Percentiles rank a stretch among this genome's conserved stretches.
phyloP scores from a whole-genome alignment of 2,797 vertebrate species.

The Eupleurogrammus muticus region DNA sequence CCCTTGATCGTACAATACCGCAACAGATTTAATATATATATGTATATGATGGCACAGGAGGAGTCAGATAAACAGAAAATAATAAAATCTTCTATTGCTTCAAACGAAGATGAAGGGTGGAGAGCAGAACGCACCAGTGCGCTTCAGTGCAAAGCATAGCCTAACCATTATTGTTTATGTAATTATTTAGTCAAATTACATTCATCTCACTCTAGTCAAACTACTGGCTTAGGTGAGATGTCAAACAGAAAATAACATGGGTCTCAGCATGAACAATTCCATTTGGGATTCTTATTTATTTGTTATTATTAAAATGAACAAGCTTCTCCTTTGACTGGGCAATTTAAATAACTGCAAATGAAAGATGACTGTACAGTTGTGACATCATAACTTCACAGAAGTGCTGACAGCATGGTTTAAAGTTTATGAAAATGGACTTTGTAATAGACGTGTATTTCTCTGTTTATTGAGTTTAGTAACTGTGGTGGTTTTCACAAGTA shows the following conservation, averaged over 20 bases:
- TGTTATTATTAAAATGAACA: no score
- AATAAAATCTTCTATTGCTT: not conserved
- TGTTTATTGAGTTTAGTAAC: no score
- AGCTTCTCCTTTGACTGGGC: no score
- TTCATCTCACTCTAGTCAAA: not conserved
- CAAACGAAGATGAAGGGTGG: not conserved
- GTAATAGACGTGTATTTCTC: no score
- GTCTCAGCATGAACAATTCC: not conserved
- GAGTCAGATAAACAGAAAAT: no score
- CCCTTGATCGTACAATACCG: not conserved
- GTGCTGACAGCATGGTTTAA: no score
- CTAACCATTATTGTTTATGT: not conserved
- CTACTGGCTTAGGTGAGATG: constrained; percentile 15
- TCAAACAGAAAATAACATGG: not conserved
- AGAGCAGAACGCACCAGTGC: not conserved
- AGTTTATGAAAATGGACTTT: no score
- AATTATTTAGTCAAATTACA: not conserved
- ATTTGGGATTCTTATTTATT: not conserved
- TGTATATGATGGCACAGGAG: constrained; percentile 7
- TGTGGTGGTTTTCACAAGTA: no score
- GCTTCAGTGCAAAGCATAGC: no score
- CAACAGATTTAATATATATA: not conserved
- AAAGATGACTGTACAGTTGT: no score
- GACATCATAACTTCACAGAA: no score
- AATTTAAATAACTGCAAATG: no score